A percentile compares a stretch with the other conserved stretches of the same genome.
Evolutionary conservation across 2,797 vertebrate genomes (phyloP).

Genomic region (Rhinophrynus dorsalis): DNA sequence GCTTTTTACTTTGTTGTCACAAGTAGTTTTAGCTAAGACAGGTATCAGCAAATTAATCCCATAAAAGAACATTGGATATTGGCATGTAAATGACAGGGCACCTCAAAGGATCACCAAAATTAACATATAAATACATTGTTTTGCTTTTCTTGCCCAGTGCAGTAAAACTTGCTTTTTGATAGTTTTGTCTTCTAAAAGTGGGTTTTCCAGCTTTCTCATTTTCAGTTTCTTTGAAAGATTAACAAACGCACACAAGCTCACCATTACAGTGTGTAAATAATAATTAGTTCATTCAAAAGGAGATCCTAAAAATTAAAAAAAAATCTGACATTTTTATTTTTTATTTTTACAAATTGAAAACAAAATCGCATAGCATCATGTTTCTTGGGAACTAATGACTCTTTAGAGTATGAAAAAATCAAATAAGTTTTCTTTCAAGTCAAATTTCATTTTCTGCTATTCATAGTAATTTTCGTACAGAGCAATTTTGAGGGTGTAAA

Average conservation of each 20-base stretch:
- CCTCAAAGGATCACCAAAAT: constrained; percentile 20
- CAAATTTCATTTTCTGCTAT: too few relatives aligned
- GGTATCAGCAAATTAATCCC: constrained; percentile 41
- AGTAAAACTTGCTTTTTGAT: constrained; percentile 1
- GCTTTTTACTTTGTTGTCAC: constrained; percentile 37
- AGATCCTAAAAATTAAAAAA: too few relatives aligned
- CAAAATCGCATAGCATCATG: too few relatives aligned
- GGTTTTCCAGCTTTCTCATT: constrained; percentile 6
- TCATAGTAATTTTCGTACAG: too few relatives aligned
- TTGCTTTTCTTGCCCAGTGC: constrained; percentile 5
- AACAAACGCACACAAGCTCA: neutral
- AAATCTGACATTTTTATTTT: too few relatives aligned
- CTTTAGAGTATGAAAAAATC: too few relatives aligned
- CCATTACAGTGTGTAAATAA: neutral
- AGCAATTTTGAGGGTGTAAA: too few relatives aligned
- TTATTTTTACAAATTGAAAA: too few relatives aligned
- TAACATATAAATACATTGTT: constrained; percentile 26
- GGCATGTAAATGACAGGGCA: constrained; percentile 30
- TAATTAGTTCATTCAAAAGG: neutral
- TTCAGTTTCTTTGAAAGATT: constrained; percentile 24
- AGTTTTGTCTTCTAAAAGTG: constrained; percentile 4
- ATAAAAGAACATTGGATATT: constrained; percentile 42
- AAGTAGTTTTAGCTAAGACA: constrained; percentile 39
- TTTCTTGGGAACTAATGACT: too few relatives aligned
- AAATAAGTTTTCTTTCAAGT: too few relatives aligned